Base-by-base conservation (phyloP, 2,888 invertebrate genomes). In the Himalopsyche kuldschensis region DNA sequence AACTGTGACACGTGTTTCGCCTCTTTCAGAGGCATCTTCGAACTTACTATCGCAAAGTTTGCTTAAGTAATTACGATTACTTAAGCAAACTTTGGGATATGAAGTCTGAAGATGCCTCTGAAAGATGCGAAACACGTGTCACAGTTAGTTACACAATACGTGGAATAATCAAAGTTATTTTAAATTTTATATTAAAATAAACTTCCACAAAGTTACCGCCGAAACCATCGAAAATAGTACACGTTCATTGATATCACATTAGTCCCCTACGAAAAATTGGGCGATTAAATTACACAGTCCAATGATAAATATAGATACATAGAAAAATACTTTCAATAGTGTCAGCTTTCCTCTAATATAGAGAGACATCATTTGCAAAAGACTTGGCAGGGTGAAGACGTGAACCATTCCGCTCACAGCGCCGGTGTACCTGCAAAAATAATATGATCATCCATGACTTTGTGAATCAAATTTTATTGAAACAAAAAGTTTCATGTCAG, bases 361-460 rank as follows among this genome's bases (percentile, higher is more conserved):
- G 41, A 95, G 90, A 2, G 95, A 94, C 3, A 94, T 93, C 85
- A 97, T 90, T 88, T 97, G 95, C 15, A 97, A 92, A n/a, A 96
- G 88, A 84, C 95, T 94, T 0, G 98, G 98, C 30, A 98, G 90
- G 0, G 96, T 94, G 90, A 98, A 98, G 11, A 98, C 94, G 89
- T 97, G 97, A 0, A 97, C 94, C 80, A 97, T 90, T 0, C 98
- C 98, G 88, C 97, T 96, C 27, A 97, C 90, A 0, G 97, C 96
- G 75, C 98, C 98, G 0, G 97, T 96, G 89, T 96, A 97, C 87
- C 97, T 96, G 89, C 86, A 91, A 89, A 79, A 8, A 20, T 30
- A 69, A 0, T 55, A 20, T 41, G 11, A 15, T 11, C 41, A 15
- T 41, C 41, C 11, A 10, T 35, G 35, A 8, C 2, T 32, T 6